These are phyloP conservation scores for Theristus sp. DNA, from an alignment of 2,888 invertebrate genomes.

Conservation along the genomic window DNA sequence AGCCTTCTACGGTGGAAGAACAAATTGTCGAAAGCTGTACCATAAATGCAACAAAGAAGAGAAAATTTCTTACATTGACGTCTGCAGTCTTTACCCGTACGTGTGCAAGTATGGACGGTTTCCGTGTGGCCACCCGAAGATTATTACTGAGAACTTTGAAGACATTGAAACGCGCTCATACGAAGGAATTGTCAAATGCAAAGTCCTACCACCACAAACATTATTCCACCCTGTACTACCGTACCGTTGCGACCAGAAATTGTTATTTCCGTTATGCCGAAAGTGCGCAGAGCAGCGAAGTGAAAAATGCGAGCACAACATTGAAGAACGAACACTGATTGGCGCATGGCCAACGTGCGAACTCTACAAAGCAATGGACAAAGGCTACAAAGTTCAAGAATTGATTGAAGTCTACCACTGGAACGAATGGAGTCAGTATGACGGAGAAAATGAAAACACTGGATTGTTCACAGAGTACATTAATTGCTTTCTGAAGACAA, in stretches of 20 bases:
- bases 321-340: neutral
- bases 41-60: neutral
- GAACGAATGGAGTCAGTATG: neutral
- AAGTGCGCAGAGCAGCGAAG: neutral
- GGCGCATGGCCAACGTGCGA: neutral
- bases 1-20: conserved; percentile 1
- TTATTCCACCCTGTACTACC: neutral
- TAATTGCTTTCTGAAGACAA: neutral
- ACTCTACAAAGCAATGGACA: neutral
- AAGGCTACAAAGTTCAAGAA: neutral
- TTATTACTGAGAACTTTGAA: neutral
- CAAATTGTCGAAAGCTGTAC: neutral
- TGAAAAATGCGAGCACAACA: neutral
- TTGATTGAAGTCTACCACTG: neutral
- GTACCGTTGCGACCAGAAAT: neutral
- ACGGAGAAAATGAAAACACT: neutral
- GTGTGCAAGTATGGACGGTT: neutral
- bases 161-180: neutral
- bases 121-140: neutral
- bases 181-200: neutral
- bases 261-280: neutral
- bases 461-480: neutral
- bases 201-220: neutral
- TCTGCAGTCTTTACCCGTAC: neutral
- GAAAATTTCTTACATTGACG: neutral